Evolutionary conservation across 2,797 vertebrate species (phyloP).

Genomic region (Acanthurus leucopareius): DNA sequence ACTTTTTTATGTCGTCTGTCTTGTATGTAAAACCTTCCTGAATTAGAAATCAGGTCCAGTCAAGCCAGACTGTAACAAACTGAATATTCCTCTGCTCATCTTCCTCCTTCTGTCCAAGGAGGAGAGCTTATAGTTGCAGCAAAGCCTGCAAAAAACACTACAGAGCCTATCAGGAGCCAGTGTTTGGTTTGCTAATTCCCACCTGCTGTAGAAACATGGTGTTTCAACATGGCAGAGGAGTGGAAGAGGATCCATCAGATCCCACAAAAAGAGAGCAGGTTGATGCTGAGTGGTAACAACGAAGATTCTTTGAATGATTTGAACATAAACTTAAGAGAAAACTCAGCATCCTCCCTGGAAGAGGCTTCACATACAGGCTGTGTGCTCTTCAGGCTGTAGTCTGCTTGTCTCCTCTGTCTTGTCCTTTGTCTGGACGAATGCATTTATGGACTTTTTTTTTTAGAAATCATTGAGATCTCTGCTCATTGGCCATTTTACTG

Average conservation of each 20-base stretch:
- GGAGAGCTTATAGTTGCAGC: no score
- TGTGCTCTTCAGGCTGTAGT: slow-evolving; percentile 6
- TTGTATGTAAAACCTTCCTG: slow-evolving; percentile 1
- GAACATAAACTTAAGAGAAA: no score
- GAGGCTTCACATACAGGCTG: slow-evolving; percentile 20
- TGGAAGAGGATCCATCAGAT: no score
- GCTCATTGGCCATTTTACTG: slow-evolving; percentile 2
- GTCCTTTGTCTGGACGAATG: slow-evolving; percentile 8
- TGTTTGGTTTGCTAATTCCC: no score
- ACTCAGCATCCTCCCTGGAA: not conserved
- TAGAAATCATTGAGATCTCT: not conserved
- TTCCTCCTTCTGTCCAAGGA: no score
- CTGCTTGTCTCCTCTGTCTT: slow-evolving; percentile 23
- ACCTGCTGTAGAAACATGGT: no score
- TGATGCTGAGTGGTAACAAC: not conserved
- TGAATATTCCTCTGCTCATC: no score
- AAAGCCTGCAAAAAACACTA: no score
- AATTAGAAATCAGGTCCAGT: slow-evolving; percentile 15
- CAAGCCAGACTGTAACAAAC: not conserved
- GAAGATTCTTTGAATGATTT: not conserved
- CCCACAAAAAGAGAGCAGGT: not conserved
- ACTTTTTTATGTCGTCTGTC: not conserved
- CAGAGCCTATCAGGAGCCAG: no score
- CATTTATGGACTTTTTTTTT: slow-evolving; percentile 5
- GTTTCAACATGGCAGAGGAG: no score